These are phyloP conservation scores for Mus spicilegus DNA, from an alignment of 2,113 vertebrate species.

Conservation along the genomic window DNA sequence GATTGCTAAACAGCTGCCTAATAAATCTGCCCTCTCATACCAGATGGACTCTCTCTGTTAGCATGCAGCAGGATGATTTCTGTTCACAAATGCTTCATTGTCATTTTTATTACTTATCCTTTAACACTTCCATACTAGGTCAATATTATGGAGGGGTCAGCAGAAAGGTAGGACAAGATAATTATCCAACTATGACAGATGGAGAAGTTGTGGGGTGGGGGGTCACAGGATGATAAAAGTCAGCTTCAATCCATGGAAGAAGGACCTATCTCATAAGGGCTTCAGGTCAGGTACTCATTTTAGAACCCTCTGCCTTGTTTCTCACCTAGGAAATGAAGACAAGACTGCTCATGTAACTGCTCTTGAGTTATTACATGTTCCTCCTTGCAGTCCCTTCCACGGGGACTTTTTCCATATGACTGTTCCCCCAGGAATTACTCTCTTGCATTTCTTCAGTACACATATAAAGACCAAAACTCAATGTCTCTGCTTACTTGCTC, in stretches of 20 bases:
- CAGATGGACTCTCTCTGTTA: not conserved
- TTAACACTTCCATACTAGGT: conserved; percentile 45
- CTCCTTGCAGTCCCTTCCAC: not conserved
- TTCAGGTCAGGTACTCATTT: too few relatives aligned
- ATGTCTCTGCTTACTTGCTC: fast-evolving
- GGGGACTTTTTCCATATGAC: not conserved
- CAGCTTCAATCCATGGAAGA: too few relatives aligned
- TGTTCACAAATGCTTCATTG: conserved; percentile 5
- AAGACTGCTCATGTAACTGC: not conserved
- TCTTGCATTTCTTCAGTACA: not conserved
- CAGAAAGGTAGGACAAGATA: conserved; percentile 38
- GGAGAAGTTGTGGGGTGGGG: not conserved
- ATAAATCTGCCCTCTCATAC: not conserved
- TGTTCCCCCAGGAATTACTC: fast-evolving
- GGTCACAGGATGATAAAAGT: not conserved
- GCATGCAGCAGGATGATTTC: conserved; percentile 35
- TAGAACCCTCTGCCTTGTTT: not conserved
- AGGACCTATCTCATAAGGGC: not conserved
- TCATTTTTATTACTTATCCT: conserved; percentile 61
- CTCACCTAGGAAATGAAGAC: not conserved
- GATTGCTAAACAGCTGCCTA: not conserved
- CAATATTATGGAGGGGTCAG: conserved; percentile 48
- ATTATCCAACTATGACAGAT: conserved; percentile 15
- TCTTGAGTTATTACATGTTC: fast-evolving
- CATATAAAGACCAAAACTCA: fast-evolving